A percentile compares a stretch with the other conserved stretches of the same genome.
Evolutionary conservation across 1,140 invertebrate genomes (phyloP).

Genomic region (Nasonia giraulti): DNA sequence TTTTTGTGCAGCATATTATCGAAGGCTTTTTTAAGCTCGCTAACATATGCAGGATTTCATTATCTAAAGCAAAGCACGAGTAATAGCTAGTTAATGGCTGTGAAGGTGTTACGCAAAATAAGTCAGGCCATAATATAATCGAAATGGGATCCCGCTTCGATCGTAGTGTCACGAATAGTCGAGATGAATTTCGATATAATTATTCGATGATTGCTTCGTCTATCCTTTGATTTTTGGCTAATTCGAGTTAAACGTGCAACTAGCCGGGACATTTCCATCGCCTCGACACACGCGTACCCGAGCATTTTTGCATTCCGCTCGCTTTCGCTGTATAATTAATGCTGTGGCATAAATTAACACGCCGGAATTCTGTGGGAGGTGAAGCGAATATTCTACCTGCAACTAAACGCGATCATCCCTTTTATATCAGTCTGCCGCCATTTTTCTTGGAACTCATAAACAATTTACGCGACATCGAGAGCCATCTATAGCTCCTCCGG

Average conservation of each 20-base stretch:
- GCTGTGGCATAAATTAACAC: slow-evolving; percentile 20
- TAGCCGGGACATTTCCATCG: slow-evolving; percentile 16
- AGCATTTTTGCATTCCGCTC: slow-evolving; percentile 6
- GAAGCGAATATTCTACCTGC: background rate
- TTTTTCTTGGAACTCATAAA: background rate
- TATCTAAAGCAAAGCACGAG: too few species aligned
- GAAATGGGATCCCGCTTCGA: too few species aligned
- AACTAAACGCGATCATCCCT: too few species aligned
- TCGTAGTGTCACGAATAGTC: too few species aligned
- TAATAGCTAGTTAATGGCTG: too few species aligned
- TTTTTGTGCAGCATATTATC: too few species aligned
- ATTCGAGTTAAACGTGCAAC: slow-evolving; percentile 41
- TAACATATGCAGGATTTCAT: too few species aligned
- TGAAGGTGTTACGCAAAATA: too few species aligned
- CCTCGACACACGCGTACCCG: background rate
- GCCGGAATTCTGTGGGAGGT: background rate
- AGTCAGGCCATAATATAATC: too few species aligned
- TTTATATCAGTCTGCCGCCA: background rate
- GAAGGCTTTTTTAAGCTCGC: too few species aligned
- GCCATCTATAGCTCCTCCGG: background rate
- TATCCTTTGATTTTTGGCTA: slow-evolving; percentile 25
- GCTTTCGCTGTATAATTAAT: slow-evolving; percentile 16
- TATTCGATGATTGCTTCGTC: slow-evolving; percentile 8
- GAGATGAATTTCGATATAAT: background rate
- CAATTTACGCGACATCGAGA: background rate